Evolutionary conservation across 2,888 invertebrate species (phyloP).

Genomic region (Pseudanteris insignis): DNA sequence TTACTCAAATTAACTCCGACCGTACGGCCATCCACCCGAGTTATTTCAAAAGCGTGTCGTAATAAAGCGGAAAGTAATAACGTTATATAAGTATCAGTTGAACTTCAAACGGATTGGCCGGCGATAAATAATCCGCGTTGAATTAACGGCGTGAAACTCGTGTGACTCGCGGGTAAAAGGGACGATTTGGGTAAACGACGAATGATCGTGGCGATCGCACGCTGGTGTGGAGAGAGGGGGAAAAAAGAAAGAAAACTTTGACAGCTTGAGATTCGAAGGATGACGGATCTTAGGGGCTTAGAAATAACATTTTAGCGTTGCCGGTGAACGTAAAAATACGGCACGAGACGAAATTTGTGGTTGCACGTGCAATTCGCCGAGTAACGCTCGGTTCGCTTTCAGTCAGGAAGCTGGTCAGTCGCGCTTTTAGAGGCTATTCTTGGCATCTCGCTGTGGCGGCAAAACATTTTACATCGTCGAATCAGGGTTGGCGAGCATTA

Average conservation of each 20-base stretch:
- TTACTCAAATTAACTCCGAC: constrained; percentile 41
- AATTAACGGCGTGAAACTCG: constrained; percentile 14
- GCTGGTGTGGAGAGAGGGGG: background rate
- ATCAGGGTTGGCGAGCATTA: constrained; percentile 5
- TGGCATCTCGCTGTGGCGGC: constrained; percentile 29
- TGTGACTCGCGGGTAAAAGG: too few species aligned
- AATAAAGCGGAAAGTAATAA: constrained; percentile 31
- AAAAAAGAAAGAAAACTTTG: background rate
- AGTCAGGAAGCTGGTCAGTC: constrained; percentile 46
- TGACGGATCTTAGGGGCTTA: constrained; percentile 9
- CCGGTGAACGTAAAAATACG: constrained; percentile 18
- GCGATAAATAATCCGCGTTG: constrained; percentile 25
- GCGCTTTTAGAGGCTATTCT: constrained; percentile 46
- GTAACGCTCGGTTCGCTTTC: constrained; percentile 33
- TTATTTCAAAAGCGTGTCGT: constrained; percentile 38
- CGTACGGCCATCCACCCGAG: constrained; percentile 33
- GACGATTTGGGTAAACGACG: too few species aligned
- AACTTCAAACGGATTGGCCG: constrained; percentile 30
- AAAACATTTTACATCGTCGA: constrained; percentile 29
- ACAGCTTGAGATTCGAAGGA: too few species aligned
- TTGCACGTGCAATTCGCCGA: constrained; percentile 18
- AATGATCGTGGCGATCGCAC: background rate
- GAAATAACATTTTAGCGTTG: constrained; percentile 12
- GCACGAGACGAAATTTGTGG: constrained; percentile 11
- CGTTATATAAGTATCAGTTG: constrained; percentile 37